Conservation (phyloP, 1,140 invertebrate species). For the Leguminivora glycinivorella region DNA sequence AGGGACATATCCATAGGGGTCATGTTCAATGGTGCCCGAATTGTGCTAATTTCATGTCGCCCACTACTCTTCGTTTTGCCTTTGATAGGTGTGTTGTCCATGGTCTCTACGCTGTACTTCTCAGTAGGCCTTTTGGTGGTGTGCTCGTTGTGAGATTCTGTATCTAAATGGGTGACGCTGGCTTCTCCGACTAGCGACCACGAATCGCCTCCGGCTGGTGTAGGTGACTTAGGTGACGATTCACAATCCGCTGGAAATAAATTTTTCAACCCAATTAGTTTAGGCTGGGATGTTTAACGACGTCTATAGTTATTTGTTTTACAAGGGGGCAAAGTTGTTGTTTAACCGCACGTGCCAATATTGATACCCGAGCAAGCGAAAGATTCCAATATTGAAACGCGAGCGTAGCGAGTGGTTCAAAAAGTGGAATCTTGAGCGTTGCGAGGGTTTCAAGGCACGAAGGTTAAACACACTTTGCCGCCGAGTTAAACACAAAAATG, state of each 20-base stretch:
- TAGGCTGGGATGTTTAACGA: too few relatives aligned
- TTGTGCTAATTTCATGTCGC: slow-evolving; percentile 70
- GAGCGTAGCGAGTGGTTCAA: too few relatives aligned
- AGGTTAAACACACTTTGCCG: too few relatives aligned
- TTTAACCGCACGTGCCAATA: too few relatives aligned
- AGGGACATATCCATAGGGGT: slow-evolving; percentile 69
- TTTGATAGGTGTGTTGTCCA: slow-evolving; percentile 66
- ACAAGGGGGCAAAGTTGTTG: too few relatives aligned
- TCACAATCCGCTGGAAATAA: slow-evolving; percentile 55
- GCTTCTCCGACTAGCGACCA: slow-evolving; percentile 62
- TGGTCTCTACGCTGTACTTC: slow-evolving; percentile 43
- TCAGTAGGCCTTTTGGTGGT: slow-evolving; percentile 56
- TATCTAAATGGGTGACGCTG: slow-evolving; percentile 53
- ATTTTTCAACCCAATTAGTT: slow-evolving; percentile 11
- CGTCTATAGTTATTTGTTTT: too few relatives aligned
- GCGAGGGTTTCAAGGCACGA: too few relatives aligned
- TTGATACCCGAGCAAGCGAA: too few relatives aligned
- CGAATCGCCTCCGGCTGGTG: slow-evolving; percentile 38
- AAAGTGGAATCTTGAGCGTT: too few relatives aligned
- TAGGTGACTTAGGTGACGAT: slow-evolving; percentile 38
- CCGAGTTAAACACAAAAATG: too few relatives aligned
- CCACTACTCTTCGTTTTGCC: slow-evolving; percentile 56
- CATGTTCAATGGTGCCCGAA: slow-evolving; percentile 43
- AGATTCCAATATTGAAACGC: too few relatives aligned
- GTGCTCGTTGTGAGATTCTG: slow-evolving; percentile 44